Evolutionary conservation across 1,140 invertebrate species (phyloP).

Genomic region (Neodiprion fabricii): DNA sequence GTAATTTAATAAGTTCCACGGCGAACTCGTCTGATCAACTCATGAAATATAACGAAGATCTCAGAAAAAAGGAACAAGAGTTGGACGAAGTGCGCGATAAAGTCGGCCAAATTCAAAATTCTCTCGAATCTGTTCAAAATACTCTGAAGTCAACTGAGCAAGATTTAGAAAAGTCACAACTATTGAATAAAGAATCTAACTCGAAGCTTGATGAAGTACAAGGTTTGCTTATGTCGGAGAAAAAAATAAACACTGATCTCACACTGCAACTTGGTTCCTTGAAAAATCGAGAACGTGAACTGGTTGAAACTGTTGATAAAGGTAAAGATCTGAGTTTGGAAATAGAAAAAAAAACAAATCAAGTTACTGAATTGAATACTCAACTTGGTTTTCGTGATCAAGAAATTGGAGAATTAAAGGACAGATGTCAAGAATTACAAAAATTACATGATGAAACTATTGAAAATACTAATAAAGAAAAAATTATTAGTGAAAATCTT

Average conservation of each 20-base stretch:
- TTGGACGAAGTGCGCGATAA: slow-evolving; percentile 60
- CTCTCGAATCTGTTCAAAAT: slow-evolving; percentile 45
- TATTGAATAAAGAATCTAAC: slow-evolving; percentile 30
- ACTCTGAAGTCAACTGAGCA: slow-evolving; percentile 37
- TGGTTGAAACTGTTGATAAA: slow-evolving; percentile 32
- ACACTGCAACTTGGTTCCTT: slow-evolving; percentile 26
- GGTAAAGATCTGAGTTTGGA: slow-evolving; percentile 32
- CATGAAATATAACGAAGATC: slow-evolving; percentile 60
- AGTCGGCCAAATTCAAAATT: slow-evolving; percentile 57
- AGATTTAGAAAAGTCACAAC: slow-evolving; percentile 33
- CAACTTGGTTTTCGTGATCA: neutral
- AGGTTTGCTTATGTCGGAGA: slow-evolving; percentile 32
- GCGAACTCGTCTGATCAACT: slow-evolving; percentile 60
- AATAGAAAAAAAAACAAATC: slow-evolving; percentile 30
- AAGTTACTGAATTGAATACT: slow-evolving; percentile 31
- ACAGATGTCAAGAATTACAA: slow-evolving; percentile 57
- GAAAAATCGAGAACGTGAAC: slow-evolving; percentile 35
- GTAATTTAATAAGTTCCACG: slow-evolving; percentile 51
- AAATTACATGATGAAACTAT: slow-evolving; percentile 44
- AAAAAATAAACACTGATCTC: slow-evolving; percentile 38
- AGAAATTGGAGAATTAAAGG: slow-evolving; percentile 29
- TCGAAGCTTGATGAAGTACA: slow-evolving; percentile 36
- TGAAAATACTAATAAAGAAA: slow-evolving; percentile 26
- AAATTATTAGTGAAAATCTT: slow-evolving; percentile 59
- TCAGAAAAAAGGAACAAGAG: slow-evolving; percentile 60